Conservation (phyloP, 2,797 vertebrate genomes). For the Catostomus latipinnis region DNA sequence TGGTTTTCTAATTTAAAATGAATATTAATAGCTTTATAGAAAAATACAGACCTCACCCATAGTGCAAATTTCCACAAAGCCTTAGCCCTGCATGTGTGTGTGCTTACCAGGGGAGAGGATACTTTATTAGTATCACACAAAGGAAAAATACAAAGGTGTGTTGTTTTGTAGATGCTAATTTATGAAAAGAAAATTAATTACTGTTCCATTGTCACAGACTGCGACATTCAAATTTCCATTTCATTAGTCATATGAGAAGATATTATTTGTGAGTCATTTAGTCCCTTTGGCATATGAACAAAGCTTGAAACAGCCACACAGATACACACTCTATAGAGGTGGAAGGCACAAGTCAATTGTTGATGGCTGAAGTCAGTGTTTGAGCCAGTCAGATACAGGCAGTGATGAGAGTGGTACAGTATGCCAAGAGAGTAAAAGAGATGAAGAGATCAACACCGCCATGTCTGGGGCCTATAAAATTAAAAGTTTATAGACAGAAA, state of each 20-base stretch:
- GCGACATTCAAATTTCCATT: background rate
- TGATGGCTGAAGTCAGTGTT: conserved; percentile 27
- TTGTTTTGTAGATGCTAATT: background rate
- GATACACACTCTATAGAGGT: background rate
- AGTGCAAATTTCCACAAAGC: background rate
- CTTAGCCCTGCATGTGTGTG: background rate
- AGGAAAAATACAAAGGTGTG: conserved; percentile 1
- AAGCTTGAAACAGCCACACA: background rate
- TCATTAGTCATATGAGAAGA: background rate
- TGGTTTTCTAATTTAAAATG: conserved; percentile 63
- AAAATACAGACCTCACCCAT: conserved; percentile 39
- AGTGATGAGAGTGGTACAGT: conserved; percentile 22
- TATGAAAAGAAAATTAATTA: background rate
- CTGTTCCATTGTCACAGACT: background rate
- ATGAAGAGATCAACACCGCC: background rate
- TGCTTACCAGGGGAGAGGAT: background rate
- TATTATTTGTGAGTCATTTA: conserved; percentile 20
- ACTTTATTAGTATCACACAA: conserved; percentile 7
- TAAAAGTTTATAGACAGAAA: too few species aligned
- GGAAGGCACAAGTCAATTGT: conserved; percentile 12
- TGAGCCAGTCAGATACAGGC: conserved; percentile 17
- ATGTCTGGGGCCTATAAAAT: too few species aligned
- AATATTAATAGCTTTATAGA: conserved; percentile 67
- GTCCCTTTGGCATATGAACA: background rate
- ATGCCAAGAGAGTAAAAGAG: background rate